These are phyloP conservation scores for Amiota minor DNA, from an alignment of 2,888 invertebrate genomes.

Conservation along the genomic window DNA sequence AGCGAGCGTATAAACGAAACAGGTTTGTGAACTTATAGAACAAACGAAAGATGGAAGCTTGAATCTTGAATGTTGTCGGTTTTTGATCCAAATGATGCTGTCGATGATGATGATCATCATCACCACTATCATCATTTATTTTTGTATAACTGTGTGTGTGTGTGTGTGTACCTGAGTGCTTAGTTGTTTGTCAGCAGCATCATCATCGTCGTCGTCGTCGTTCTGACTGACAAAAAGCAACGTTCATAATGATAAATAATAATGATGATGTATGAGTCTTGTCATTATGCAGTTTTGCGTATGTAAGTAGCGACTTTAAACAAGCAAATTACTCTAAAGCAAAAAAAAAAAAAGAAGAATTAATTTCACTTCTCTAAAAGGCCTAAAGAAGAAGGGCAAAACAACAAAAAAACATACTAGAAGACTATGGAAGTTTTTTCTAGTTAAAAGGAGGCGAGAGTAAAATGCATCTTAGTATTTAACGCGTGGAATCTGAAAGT, in stretches of 20 bases:
- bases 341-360: background rate
- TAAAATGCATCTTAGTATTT: too few relatives aligned
- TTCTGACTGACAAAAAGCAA: too few relatives aligned
- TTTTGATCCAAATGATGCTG: conserved; percentile 13
- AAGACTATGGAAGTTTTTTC: too few relatives aligned
- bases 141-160: background rate
- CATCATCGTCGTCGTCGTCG: too few relatives aligned
- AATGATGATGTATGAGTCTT: background rate
- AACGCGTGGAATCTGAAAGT: too few relatives aligned
- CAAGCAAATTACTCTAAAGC: conserved; percentile 14
- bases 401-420: conserved; percentile 13
- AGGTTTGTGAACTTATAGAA: conserved; percentile 60
- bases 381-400: background rate
- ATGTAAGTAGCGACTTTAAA: conserved; percentile 18
- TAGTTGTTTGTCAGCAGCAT: too few relatives aligned
- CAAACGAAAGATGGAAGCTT: conserved; percentile 44
- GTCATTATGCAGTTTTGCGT: conserved; percentile 21
- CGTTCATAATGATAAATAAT: too few relatives aligned
- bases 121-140: background rate
- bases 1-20: conserved; percentile 41
- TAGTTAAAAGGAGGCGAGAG: too few relatives aligned
- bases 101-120: background rate
- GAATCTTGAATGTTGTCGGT: background rate
- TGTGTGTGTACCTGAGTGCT: too few relatives aligned
- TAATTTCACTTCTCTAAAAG: background rate